Base-by-base conservation (phyloP, 2,797 vertebrate species). In the Molossus alvarezi region DNA sequence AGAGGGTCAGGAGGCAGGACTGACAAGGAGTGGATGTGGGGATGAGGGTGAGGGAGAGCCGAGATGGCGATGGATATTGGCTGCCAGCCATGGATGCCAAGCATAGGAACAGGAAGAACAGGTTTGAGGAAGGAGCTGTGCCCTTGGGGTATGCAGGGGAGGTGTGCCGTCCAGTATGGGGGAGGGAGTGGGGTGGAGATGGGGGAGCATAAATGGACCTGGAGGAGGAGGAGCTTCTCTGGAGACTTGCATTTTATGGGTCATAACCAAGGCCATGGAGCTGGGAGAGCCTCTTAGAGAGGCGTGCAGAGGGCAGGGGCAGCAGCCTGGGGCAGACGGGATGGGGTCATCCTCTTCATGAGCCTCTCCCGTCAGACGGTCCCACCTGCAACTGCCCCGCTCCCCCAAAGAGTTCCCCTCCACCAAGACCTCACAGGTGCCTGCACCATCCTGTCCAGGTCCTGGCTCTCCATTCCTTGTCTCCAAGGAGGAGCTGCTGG, bases 381-480 rank as follows among this genome's bases (percentile, higher is more conserved):
- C 27, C 62, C n/a, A 27, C 67, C 33, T 45, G 37, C 37, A 12
- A n/a, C 37, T 14, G 75, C 27, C 60, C 20, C 21, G n/a, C 15
- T 62, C 73, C 53, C 53, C 64, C 45, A 48, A n/a, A n/a, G 4
- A 73, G 65, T 18, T n/a, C n/a, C 75, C 58, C 72, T 75, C 23
- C 6, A 1, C 37, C 21, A 57, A 65, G 51, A 41, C 45, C 53
- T 82, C 14, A 8, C 9, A 1, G 12, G 1, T 18, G 4, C 33
- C 33, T 6, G 4, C 27, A 6, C 3, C 7, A 1, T 4, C 14
- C 0, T 5, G 3, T 21, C 71, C 25, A 71, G 77, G 25, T 58
- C 62, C 45, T 3, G 53, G 53, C 27, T 58, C 37, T 71, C 55
- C 23, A 0, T 41, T 53, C 1, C 0, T 5, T 25, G n/a, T 55